Base-by-base conservation (phyloP, 1,140 invertebrate genomes). In the Lepidurus couesii region DNA sequence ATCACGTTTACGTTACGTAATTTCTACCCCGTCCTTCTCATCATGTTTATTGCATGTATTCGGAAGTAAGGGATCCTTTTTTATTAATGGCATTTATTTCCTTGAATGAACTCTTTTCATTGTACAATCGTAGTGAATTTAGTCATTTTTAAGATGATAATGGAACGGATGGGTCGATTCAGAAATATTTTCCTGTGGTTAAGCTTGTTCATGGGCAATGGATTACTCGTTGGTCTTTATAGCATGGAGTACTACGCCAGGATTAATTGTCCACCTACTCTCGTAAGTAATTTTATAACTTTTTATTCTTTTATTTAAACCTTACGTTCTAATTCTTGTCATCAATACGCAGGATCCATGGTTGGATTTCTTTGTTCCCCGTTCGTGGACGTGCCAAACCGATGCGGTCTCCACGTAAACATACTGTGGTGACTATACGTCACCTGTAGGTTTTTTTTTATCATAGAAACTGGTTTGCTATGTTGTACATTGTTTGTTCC, bases 151-250 rank as follows among this genome's bases (percentile, higher is more conserved):
- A 84, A 83, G 16, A 84, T 85, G 79, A 85, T 84, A 34, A 34
- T 34, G 78, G 88, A 88, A 13, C 84, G 53, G 13, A 65, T 21
- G 13, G 4, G 83, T 11, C 80, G 86, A n/a, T 76, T 83, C 76
- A 88, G 91, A 11, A 97, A 97, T 84, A 86, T 95, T 2, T 88
- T 95, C 75, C 87, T 97, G 81, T 96, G 94, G 93, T 87, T 92
- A 9, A 85, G 87, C 0, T 85, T 96, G n/a, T 90, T 91, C 65
- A 84, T 90, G 3, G 95, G 95, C 43, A 92, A 89, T 80, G 93
- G 93, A 16, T 81, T 93, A 8, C 82, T 94, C 7, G 88, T 93
- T 81, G 91, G 90, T 81, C 83, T 94, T 0, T 97, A 97, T 83
- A 87, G 90, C 43, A 91, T 95, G 87, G 95, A 97, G 85, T 93